Evolutionary conservation across 2,797 vertebrate genomes (phyloP).

Genomic region (Myoxocephalus aenaeus): DNA sequence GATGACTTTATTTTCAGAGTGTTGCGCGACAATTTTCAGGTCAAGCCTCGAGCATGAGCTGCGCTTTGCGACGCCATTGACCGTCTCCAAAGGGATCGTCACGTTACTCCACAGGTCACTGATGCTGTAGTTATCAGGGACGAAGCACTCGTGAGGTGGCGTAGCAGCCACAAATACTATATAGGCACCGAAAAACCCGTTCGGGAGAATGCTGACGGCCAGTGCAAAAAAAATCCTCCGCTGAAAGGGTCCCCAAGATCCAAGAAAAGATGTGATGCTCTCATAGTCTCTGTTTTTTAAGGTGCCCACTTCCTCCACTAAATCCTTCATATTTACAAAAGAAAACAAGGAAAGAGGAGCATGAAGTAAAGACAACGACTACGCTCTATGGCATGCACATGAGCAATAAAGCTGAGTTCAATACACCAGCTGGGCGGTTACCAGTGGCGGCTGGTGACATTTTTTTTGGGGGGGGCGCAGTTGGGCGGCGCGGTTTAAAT

Average conservation of each 20-base stretch:
- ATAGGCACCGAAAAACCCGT: constrained; percentile 86
- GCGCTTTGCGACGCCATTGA: constrained; percentile 42
- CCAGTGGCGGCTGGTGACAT: too few relatives aligned
- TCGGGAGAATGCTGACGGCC: constrained; percentile 89
- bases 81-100: constrained; percentile 81
- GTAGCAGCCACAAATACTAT: constrained; percentile 82
- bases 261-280: constrained; percentile 83
- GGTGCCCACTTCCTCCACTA: background rate
- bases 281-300: constrained; percentile 83
- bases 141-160: constrained; percentile 85
- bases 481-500: too few relatives aligned
- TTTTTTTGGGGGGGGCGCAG: too few relatives aligned
- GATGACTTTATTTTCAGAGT: constrained; percentile 76
- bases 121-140: constrained; percentile 83
- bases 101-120: constrained; percentile 85
- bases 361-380: background rate
- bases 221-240: constrained; percentile 86
- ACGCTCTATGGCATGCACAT: background rate
- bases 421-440: constrained; percentile 28
- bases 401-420: background rate
- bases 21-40: constrained; percentile 79
- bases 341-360: background rate
- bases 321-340: background rate
- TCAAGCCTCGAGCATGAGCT: constrained; percentile 86
- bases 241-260: constrained; percentile 88